Evolutionary conservation across 23 tunicate species (phyloP), one percentile per base, ranked within the genome.

Genomic region (Diplosoma virens): DNA sequence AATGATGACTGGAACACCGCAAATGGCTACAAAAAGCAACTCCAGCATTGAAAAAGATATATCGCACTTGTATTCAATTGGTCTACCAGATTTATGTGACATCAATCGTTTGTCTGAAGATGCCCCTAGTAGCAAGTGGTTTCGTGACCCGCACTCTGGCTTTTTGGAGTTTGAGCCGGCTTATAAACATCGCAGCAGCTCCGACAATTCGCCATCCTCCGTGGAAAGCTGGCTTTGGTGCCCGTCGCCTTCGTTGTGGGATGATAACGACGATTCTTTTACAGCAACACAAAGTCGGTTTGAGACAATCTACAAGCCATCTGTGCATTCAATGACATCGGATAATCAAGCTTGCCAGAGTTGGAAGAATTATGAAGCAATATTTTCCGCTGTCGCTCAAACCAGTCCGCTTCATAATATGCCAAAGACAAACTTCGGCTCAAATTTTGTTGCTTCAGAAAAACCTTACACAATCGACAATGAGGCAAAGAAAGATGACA

Each of bases 151-250:
- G 0, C 67, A 71, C 3, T 66, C 97, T 17, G 97, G 97, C 11
- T 79, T 80, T 3, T 80, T 90, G 18, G 87, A 88, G 78, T 90
- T 84, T 67, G 83, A 79, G 24, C 97, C 97, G 0, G 82, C 81
- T 33, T 37, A 73, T 50, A 83, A 89, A 60, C 47, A 72, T 33
- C 32, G 46, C 11, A 28, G 46, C 17, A 72, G 61, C 61, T 47
- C 60, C 27, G 78, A 47, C 17, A 72, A 60, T 2, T 80, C 93
- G 5, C 78, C 91, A 30, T 18, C 53, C 1, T 67, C 66, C 1
- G 76, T 84, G 22, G 97, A 90, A 74, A 84, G 81, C 47, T 90
- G 97, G 97, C 36, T 79, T 67, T 83, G 82, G 86, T 90, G 97
- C 58, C 97, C 97, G 2, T 84, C 97, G 0, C 97, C 97, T 1